These are phyloP conservation scores for Tachina lurida DNA, from an alignment of 2,888 invertebrate species.

Conservation along the genomic window DNA sequence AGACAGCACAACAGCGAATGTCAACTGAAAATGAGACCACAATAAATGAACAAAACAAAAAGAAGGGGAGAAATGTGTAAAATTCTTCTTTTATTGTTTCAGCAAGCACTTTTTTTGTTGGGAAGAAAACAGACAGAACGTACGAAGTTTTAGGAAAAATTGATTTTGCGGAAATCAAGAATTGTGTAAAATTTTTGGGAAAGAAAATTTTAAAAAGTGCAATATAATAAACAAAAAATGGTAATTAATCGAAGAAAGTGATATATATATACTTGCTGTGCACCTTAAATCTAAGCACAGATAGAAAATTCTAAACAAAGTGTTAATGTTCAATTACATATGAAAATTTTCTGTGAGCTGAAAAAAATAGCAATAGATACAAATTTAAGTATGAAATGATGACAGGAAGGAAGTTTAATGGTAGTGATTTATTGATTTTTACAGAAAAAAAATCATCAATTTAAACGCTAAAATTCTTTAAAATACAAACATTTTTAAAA, in stretches of 20 bases:
- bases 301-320: neutral
- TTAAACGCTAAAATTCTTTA: slow-evolving; percentile 1
- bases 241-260: neutral
- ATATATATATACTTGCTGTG: too few relatives aligned
- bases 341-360: slow-evolving; percentile 24
- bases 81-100: slow-evolving; percentile 44
- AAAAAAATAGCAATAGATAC: slow-evolving; percentile 53
- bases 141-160: slow-evolving; percentile 50
- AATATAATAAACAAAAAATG: slow-evolving; percentile 37
- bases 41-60: slow-evolving; percentile 28
- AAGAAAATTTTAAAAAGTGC: slow-evolving; percentile 30
- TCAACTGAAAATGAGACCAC: slow-evolving; percentile 41
- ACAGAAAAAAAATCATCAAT: slow-evolving; percentile 47
- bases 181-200: slow-evolving; percentile 39
- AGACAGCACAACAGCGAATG: slow-evolving; percentile 40
- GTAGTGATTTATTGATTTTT: slow-evolving; percentile 73
- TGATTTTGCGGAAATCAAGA: slow-evolving; percentile 64
- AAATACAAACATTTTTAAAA: neutral
- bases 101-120: slow-evolving; percentile 53
- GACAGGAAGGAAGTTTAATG: slow-evolving; percentile 65
- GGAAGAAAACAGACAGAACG: slow-evolving; percentile 45
- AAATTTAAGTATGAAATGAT: slow-evolving; percentile 54
- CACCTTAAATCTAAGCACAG: neutral
- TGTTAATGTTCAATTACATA: slow-evolving; percentile 39
- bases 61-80: slow-evolving; percentile 19